Conservation (phyloP, 2,797 vertebrate genomes). For the Carapus acus region DNA sequence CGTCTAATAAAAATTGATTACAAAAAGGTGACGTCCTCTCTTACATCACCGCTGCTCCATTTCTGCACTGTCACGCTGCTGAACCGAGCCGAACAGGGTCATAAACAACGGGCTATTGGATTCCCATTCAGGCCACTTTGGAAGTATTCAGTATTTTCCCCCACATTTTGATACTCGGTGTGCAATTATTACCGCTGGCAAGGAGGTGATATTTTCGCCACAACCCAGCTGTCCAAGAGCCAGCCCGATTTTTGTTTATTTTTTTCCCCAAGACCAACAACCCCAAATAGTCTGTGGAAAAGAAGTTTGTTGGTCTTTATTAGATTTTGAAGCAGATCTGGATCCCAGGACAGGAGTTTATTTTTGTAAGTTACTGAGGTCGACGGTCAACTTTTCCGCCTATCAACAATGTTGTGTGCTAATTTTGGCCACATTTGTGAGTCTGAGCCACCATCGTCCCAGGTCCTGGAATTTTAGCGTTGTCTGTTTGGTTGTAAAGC, state of each 20-base stretch:
- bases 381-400: too few relatives aligned
- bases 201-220: neutral
- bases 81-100: conserved; percentile 12
- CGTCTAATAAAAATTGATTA: neutral
- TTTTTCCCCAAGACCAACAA: too few relatives aligned
- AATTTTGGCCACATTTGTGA: too few relatives aligned
- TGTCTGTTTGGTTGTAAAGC: too few relatives aligned
- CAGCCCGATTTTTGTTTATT: neutral
- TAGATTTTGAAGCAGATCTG: neutral
- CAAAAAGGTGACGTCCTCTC: conserved; percentile 10
- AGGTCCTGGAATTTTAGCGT: too few relatives aligned
- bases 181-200: conserved; percentile 22
- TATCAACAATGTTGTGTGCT: too few relatives aligned
- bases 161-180: conserved; percentile 14
- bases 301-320: neutral
- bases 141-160: conserved; percentile 25
- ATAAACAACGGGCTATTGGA: conserved; percentile 6
- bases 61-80: conserved; percentile 18
- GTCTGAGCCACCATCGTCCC: too few relatives aligned
- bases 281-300: too few relatives aligned
- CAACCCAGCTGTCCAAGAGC: neutral
- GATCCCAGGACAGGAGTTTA: neutral
- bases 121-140: conserved; percentile 21
- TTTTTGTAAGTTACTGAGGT: too few relatives aligned
- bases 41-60: neutral